Evolutionary conservation across 2,888 invertebrate species (phyloP).

Genomic region (Drosophila anceps): DNA sequence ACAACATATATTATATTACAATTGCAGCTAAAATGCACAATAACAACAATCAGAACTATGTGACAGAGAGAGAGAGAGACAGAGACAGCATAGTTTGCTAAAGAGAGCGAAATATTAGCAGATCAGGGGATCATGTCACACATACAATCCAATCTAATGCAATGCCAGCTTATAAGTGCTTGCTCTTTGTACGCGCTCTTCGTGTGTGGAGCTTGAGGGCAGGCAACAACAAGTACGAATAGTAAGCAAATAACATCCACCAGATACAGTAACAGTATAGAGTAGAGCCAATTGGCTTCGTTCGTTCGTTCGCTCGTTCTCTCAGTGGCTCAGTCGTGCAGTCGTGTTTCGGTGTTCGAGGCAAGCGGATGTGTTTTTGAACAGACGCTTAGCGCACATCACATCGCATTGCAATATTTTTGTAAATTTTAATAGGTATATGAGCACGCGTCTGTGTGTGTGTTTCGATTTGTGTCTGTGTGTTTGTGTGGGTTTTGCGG

Average conservation of each 20-base stretch:
- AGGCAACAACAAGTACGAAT: slow-evolving; percentile 17
- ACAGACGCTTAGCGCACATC: slow-evolving; percentile 9
- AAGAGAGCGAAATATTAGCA: slow-evolving; percentile 11
- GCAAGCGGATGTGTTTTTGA: slow-evolving; percentile 22
- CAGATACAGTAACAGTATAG: slow-evolving; percentile 41
- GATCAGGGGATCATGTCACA: slow-evolving; percentile 31
- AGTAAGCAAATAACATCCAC: slow-evolving; percentile 41
- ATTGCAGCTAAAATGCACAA: no score
- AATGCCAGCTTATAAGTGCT: slow-evolving; percentile 8
- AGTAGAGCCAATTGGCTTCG: slow-evolving; percentile 46
- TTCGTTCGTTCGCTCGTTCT: no score
- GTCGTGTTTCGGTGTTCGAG: slow-evolving; percentile 55
- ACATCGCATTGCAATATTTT: slow-evolving; percentile 49
- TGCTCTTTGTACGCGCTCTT: slow-evolving; percentile 32
- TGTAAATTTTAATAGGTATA: slow-evolving; percentile 46
- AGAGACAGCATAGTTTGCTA: neutral
- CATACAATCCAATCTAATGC: neutral
- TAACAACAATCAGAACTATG: neutral
- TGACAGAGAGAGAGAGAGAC: neutral
- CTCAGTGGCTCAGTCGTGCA: slow-evolving; percentile 56
- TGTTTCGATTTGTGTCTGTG: slow-evolving; percentile 4
- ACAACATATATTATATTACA: slow-evolving; percentile 16
- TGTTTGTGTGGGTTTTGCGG: slow-evolving; percentile 25
- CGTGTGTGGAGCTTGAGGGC: slow-evolving; percentile 24
- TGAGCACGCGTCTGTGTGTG: slow-evolving; percentile 19